These are phyloP conservation scores for Arctopsyche grandis DNA, from an alignment of 1,140 invertebrate species.

Conservation along the genomic window DNA sequence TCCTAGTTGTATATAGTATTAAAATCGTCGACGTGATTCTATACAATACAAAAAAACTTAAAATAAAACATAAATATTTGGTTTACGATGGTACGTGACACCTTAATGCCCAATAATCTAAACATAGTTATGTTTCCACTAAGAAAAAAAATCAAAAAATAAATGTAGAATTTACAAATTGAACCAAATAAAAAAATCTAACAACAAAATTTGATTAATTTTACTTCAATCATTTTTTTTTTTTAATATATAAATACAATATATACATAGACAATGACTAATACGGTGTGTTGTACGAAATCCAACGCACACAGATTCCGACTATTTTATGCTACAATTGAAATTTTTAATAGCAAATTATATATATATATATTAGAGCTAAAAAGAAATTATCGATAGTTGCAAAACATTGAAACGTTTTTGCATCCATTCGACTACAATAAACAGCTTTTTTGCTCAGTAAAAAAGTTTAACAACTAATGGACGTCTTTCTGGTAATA, in stretches of 20 bases:
- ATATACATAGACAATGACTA: background rate
- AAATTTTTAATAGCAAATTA: no score
- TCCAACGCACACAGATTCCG: background rate
- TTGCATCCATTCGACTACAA: slow-evolving; percentile 10
- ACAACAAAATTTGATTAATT: background rate
- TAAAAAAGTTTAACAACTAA: slow-evolving; percentile 47
- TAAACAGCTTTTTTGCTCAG: slow-evolving; percentile 41
- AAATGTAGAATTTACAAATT: background rate
- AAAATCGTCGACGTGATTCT: no score
- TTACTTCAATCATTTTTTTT: background rate
- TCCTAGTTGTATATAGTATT: no score
- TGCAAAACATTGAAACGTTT: slow-evolving; percentile 5
- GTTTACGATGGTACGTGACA: slow-evolving; percentile 52
- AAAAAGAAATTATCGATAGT: no score
- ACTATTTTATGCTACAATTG: slow-evolving; percentile 15
- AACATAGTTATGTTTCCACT: slow-evolving; percentile 25
- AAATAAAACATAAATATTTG: slow-evolving; percentile 50
- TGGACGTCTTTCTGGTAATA: slow-evolving; percentile 56
- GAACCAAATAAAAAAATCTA: background rate
- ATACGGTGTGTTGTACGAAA: background rate
- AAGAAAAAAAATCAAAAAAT: background rate
- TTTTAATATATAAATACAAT: background rate
- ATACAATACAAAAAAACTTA: slow-evolving; percentile 30
- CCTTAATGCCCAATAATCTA: slow-evolving; percentile 53
- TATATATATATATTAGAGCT: no score